A percentile compares a stretch with the other conserved stretches of the same genome.
These are phyloP conservation scores for Phaetusa simplex DNA, from an alignment of 2,113 vertebrate species.

Conservation along the genomic window DNA sequence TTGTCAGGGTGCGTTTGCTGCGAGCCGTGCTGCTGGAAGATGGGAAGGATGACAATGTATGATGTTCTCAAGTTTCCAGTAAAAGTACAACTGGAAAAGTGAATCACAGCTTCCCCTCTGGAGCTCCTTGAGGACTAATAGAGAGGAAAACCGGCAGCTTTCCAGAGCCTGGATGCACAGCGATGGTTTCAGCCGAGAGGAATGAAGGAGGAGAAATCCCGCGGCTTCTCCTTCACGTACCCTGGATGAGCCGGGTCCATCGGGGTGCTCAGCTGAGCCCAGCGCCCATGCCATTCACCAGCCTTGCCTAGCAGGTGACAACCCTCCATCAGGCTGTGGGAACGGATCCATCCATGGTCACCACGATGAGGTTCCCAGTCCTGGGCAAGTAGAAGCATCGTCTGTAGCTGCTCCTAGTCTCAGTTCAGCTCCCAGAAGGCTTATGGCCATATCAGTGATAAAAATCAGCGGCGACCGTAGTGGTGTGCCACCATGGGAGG, in stretches of 20 bases:
- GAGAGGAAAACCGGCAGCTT: not conserved
- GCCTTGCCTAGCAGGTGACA: not conserved
- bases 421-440: not conserved
- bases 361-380: fast-evolving
- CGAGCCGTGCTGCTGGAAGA: not conserved
- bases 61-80: constrained; percentile 47
- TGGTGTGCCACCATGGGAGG: fast-evolving
- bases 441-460: not conserved
- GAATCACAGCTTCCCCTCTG: constrained; percentile 55
- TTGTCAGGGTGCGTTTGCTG: not conserved
- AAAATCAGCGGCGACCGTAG: fast-evolving
- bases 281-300: not conserved
- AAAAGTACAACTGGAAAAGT: constrained; percentile 41
- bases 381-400: not conserved
- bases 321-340: not conserved
- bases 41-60: constrained; percentile 9
- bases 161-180: not conserved
- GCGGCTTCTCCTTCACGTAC: fast-evolving
- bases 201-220: not conserved
- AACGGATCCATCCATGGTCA: fast-evolving
- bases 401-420: not conserved
- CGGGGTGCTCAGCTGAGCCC: not conserved
- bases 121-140: not conserved
- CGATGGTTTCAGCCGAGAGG: not conserved
- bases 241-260: fast-evolving